Evolutionary conservation across 2,888 invertebrate species (phyloP).

Genomic region (Sylvicola cinctus): DNA sequence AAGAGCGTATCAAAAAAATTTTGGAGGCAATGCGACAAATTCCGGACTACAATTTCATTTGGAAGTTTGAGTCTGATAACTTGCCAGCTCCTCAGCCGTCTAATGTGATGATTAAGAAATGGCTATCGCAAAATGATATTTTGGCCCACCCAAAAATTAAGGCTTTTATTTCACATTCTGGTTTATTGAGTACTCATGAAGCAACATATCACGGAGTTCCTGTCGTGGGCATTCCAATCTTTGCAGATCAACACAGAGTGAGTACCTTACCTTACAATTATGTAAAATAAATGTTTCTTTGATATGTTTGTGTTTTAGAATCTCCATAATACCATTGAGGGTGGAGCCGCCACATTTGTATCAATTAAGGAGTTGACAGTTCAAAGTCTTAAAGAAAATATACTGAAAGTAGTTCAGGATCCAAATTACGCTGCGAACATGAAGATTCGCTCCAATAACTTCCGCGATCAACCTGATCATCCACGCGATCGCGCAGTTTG

Average conservation of each 20-base stretch:
- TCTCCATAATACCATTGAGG: conserved; percentile 3
- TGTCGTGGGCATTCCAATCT: conserved; percentile 16
- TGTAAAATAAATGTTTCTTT: background rate
- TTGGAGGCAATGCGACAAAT: conserved; percentile 14
- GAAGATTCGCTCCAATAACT: conserved; percentile 1
- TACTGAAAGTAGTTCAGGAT: conserved; percentile 9
- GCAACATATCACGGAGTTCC: conserved; percentile 17
- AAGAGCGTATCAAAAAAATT: conserved; percentile 10
- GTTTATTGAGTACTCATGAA: conserved; percentile 17
- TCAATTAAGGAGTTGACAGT: conserved; percentile 6
- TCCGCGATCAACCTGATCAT: conserved; percentile 5
- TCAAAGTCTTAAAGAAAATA: conserved; percentile 4
- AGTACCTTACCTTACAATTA: background rate
- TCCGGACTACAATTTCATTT: conserved; percentile 18
- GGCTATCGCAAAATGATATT: conserved; percentile 31
- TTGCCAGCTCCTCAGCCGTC: conserved; percentile 14
- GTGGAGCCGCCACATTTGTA: conserved; percentile 9
- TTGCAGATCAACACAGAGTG: conserved; percentile 14
- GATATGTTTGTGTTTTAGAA: conserved; percentile 4
- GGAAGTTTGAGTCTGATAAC: conserved; percentile 17
- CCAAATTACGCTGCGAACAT: conserved; percentile 6
- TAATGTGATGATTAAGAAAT: conserved; percentile 26
- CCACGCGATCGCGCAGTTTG: conserved; percentile 10
- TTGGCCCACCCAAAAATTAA: conserved; percentile 16
- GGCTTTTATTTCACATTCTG: conserved; percentile 17